Base-by-base conservation (phyloP, 2,888 invertebrate genomes). In the Penaeus monodon region DNA sequence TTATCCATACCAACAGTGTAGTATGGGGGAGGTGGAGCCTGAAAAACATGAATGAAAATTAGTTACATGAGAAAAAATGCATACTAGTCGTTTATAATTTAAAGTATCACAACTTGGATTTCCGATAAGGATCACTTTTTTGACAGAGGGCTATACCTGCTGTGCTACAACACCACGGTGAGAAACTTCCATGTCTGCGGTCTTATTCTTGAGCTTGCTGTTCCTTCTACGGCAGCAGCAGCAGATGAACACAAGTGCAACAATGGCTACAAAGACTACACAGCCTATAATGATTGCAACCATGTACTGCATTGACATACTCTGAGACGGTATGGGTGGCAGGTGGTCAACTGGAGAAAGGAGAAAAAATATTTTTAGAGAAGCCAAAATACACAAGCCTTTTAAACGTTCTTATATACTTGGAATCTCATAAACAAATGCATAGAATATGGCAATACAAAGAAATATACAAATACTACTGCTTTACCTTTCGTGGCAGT, bases 1-100 rank as follows among this genome's bases (percentile, higher is more conserved):
- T 97, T 97, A 93, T 97, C 97, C 94, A 96, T 95, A 0, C 96
- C 96, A 78, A 96, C 94, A 22, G 95, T 95, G n/a, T 97, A 96
- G 92, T 97, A 97, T 91, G 97, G 97, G 0, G 97, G 97, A 8
- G 90, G 90, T 86, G 90, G 90, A 20, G 90, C 90, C 87, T 89
- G 70, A 3, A 24, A 81, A 49, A 49, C 29, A 49, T 22, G 14
- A 4, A 65, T 12, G 2, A 29, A 4, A n/a, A 33, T 81, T 38
- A 66, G 27, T 12, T 49, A 20, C 14, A 17, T 14, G 17, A 57
- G 17, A 14, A 57, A 57, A 10, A 57, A 57, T 20, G 57, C 14
- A 20, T 57, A 14, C 10, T 17, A 57, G 17, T 14, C 57, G 10
- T 3, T 4, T 17, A 57, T 57, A 57, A 57, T 57, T 57, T 17